Conservation (phyloP, 2,113 vertebrate species). For the Azemiops feae region DNA sequence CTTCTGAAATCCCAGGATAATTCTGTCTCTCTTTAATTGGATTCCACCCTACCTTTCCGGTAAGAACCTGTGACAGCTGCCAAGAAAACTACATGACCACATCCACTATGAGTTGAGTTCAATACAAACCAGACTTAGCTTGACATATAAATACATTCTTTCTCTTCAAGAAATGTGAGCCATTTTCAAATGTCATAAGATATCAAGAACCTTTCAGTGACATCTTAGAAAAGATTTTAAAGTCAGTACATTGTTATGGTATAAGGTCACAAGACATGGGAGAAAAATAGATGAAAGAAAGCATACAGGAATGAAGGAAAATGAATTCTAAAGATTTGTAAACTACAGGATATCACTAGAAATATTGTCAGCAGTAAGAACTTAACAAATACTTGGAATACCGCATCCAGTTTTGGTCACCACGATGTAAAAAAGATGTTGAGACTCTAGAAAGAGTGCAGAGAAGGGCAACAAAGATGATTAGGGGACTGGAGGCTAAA, state of each 20-base stretch:
- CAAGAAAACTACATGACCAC: neutral
- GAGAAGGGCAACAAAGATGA: too few species aligned
- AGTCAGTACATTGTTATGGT: neutral
- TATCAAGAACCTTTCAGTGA: neutral
- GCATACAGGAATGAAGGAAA: neutral
- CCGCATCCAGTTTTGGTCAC: too few species aligned
- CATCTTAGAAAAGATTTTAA: neutral
- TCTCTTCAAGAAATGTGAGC: neutral
- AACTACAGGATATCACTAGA: neutral
- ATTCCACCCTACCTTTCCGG: neutral
- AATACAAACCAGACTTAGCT: neutral
- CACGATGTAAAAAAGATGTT: too few species aligned
- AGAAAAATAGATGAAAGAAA: neutral
- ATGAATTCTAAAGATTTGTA: neutral
- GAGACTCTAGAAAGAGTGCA: too few species aligned
- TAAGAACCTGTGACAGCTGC: neutral
- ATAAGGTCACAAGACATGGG: neutral
- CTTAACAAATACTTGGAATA: too few species aligned
- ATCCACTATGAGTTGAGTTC: neutral
- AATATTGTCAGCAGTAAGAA: neutral
- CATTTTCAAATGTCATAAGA: neutral
- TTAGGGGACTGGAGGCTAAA: too few species aligned
- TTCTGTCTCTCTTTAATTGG: neutral
- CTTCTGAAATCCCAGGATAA: neutral
- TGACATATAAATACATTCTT: neutral